Base-by-base conservation (phyloP, 2,797 vertebrate species). In the Ambastaia sidthimunki region DNA sequence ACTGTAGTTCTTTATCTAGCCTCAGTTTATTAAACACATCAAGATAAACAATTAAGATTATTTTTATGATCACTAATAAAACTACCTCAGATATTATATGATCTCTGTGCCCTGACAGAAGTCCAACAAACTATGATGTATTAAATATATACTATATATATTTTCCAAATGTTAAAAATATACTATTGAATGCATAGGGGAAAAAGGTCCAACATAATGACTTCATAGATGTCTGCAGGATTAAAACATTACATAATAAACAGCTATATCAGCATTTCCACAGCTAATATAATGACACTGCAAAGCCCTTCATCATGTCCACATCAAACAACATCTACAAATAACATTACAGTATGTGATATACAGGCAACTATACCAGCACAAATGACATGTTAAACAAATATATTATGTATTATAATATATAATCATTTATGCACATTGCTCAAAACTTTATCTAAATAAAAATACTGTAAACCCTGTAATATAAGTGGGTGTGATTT, bases 161-260 rank as follows among this genome's bases (percentile, higher is more conserved):
- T n/a, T n/a, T 73, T 47, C 15, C 4, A 57, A 6, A 19, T 34
- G 4, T 9, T 0, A 31, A 59, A 59, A 59, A 21, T 37, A 37
- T 37, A 37, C 34, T 6, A 37, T 5, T 37, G 34, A 37, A 37
- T 37, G 34, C 34, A 37, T 37, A 37, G 4, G 34, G 34, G 5
- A 2, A 31, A 31, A 31, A 31, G n/a, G n/a, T n/a, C n/a, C n/a
- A n/a, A n/a, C n/a, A n/a, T n/a, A n/a, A n/a, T n/a, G n/a, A n/a
- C 67, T 52, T 9, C 52, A 78, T 47, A 78, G 48, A 19, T 54
- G 28, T 28, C 28, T 28, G 7, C 59, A 10, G 74, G 71, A 78
- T 83, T 68, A 82, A 11, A 68, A 18, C 60, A 76, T 87, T 86
- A 79, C 80, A 68, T 80, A 85, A 85, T 65, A 44, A 65, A 52